Percentiles rank a stretch among this genome's conserved stretches.
phyloP scores from a whole-genome alignment of 2,888 invertebrate species.

The Drosophila hamatofila region DNA sequence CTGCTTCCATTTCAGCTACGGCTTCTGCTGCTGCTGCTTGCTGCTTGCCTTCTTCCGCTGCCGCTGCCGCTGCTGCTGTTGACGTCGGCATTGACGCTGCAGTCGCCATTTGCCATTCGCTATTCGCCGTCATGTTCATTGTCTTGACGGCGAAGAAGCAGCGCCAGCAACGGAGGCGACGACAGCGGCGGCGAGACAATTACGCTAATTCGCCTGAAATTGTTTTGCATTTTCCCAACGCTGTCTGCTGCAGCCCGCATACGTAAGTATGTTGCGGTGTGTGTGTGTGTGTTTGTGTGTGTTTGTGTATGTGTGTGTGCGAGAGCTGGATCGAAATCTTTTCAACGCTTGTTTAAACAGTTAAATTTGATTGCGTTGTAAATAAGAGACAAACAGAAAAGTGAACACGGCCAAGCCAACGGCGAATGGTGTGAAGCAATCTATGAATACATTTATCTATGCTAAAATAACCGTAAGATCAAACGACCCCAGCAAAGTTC shows the following conservation, averaged over 20 bases:
- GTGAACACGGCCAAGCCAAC: conserved; percentile 37
- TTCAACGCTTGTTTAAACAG: conserved; percentile 70
- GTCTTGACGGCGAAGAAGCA: conserved; percentile 53
- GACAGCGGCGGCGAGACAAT: conserved; percentile 73
- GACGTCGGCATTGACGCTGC: conserved; percentile 48
- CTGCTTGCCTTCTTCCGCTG: conserved; percentile 28
- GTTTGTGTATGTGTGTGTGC: conserved; percentile 25
- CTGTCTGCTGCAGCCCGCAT: conserved; percentile 50
- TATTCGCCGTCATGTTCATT: conserved; percentile 58
- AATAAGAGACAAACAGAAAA: conserved; percentile 61
- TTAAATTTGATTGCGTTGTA: conserved; percentile 76
- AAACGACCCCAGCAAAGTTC: not conserved
- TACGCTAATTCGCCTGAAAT: conserved; percentile 82
- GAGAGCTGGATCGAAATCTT: conserved; percentile 54
- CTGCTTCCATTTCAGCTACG: conserved; percentile 18
- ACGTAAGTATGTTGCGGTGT: conserved; percentile 5
- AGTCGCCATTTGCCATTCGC: conserved; percentile 45
- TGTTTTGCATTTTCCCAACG: conserved; percentile 75
- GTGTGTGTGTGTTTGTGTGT: not conserved
- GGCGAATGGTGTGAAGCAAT: conserved; percentile 41
- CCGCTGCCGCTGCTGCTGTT: conserved; percentile 26
- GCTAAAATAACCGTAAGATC: conserved; percentile 25
- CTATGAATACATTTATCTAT: conserved; percentile 27
- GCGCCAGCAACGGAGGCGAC: conserved; percentile 16
- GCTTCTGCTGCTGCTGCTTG: conserved; percentile 34